These are phyloP conservation scores for Ptychadena robeensis DNA, from an alignment of 2,797 vertebrate species.

Conservation along the genomic window DNA sequence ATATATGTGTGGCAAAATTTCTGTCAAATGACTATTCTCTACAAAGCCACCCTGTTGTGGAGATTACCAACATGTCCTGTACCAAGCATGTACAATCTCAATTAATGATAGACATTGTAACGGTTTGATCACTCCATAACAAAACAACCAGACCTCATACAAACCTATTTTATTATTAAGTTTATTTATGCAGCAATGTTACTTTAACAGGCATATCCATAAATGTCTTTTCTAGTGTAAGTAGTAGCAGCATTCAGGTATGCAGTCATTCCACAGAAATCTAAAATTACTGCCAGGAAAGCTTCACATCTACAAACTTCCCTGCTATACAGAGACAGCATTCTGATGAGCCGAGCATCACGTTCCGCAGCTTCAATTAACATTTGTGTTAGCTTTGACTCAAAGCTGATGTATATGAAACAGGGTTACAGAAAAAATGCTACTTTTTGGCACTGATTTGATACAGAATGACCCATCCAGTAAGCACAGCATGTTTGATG, in stretches of 20 bases:
- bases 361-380: constrained; percentile 20
- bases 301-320: constrained; percentile 20
- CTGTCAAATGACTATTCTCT: too few relatives aligned
- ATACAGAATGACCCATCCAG: constrained; percentile 31
- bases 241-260: neutral
- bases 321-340: neutral
- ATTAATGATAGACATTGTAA: too few relatives aligned
- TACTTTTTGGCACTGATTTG: constrained; percentile 15
- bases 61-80: neutral
- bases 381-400: constrained; percentile 29
- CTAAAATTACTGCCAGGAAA: constrained; percentile 21
- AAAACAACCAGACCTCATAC: neutral
- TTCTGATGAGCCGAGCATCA: constrained; percentile 2
- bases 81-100: too few relatives aligned
- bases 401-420: constrained; percentile 18
- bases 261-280: constrained; percentile 25
- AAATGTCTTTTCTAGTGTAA: neutral
- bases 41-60: too few relatives aligned
- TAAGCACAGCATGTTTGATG: constrained; percentile 10
- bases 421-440: neutral
- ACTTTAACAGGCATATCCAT: neutral
- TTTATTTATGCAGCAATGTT: neutral
- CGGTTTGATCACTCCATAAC: neutral
- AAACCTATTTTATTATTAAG: neutral
- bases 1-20: neutral